Evolutionary conservation across 2,888 invertebrate genomes (phyloP), one percentile per base, ranked within the genome.

Genomic region (Eupsilia transversa): DNA sequence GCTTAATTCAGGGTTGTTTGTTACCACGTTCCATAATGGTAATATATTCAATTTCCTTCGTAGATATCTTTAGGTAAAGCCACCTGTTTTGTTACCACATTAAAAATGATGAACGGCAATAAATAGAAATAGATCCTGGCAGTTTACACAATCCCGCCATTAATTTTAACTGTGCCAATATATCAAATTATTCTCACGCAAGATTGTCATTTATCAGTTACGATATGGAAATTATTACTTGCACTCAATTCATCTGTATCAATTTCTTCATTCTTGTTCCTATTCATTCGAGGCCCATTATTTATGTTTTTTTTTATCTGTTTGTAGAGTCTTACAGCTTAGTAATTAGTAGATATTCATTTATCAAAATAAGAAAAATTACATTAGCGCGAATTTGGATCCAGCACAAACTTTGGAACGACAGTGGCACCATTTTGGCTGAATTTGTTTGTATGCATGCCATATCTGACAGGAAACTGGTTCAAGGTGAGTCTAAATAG

Each of bases 401-500:
- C 30, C 30, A 23, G 7, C n/a, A 49, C 49, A 14, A 71, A 69
- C 33, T 71, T 81, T 77, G 69, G 64, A 52, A 71, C 49, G n/a
- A 77, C 67, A 77, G 9, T 41, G n/a, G n/a, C 54, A 27, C 12
- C 38, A 69, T 66, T 81, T 81, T 23, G 35, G 59, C 33, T 46
- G 27, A 46, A 72, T 80, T 52, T 60, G 69, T 72, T 72, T 61
- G 70, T 76, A 65, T 77, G 63, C 79, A 73, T 67, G 80, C 72
- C 74, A 74, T 79, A 70, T 83, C 59, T 57, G 73, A 60, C 65
- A 75, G 74, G 72, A 74, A 85, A 87, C 41, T 78, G 60, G 80
- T 77, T 85, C 86, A 83, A 87, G 83, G 87, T 64, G 75, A 85
- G 54, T 74, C 74, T 74, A 81, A 83, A 80, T 69, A 73, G 49